Base-by-base conservation (phyloP, 2,797 vertebrate genomes). In the Eospalax fontanierii region DNA sequence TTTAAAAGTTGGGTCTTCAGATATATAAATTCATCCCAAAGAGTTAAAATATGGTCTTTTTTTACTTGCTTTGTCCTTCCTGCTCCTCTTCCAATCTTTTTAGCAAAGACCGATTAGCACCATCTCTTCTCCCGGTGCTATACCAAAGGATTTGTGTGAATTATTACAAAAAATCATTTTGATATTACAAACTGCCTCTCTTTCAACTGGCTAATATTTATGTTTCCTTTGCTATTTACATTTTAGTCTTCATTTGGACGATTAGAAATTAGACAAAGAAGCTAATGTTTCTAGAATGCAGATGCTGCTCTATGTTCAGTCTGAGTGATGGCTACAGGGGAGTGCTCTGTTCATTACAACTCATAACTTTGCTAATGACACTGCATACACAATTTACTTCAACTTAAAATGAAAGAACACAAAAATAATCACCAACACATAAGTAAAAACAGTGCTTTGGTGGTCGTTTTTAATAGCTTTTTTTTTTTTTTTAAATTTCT, bases 141-240 rank as follows among this genome's bases (percentile, higher is more conserved):
- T 28, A 26, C 6, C 43, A 65, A 59, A 50, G 22, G 22, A 78
- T 33, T 75, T 90, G 12, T 73, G 33, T 73, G 33, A 84, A 63
- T 76, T 68, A 87, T 73, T 30, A 87, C 43, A 68, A 84, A 24
- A 70, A 70, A 54, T 4, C 33, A 70, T 35, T 54, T 70, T 84
- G 16, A 68, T 35, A 65, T 87, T 6, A 50, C 3, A 93, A 66
- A 46, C 12, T 46, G 26, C 35, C 46, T 88, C 33, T 1, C 86
- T 93, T 94, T 87, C 21, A 18, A 35, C 50, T 78, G 79, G 24
- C 4, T n/a, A 80, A 43, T 92, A 22, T 94, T 90, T 28, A 91
- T 21, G 35, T 90, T 96, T 75, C 26, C 65, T 87, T 28, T 14
- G 46, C 70, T 88, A 57, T 71, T 89, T 89, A 30, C 35, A 66